Percentiles rank a stretch among this genome's conserved stretches.
Conservation (phyloP, 2,113 vertebrate species). For the Cranoglanis bouderius region DNA sequence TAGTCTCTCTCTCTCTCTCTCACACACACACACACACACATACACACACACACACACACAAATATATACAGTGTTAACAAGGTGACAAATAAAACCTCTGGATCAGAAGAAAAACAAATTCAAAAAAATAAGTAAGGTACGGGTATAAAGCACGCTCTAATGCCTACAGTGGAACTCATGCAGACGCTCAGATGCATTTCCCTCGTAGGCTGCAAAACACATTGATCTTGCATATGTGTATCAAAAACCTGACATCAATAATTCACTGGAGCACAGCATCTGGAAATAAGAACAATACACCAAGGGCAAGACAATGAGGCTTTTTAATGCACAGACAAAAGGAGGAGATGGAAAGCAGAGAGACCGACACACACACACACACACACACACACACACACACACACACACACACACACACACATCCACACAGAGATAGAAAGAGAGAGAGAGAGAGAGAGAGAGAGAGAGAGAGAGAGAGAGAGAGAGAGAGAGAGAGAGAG, state of each 20-base stretch:
- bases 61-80: slow-evolving; percentile 24
- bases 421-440: no score
- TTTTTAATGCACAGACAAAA: slow-evolving; percentile 34
- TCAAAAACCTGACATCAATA: slow-evolving; percentile 45
- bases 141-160: slow-evolving; percentile 8
- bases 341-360: slow-evolving; percentile 17
- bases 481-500: slow-evolving; percentile 30
- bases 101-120: slow-evolving; percentile 4
- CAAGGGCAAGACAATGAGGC: slow-evolving; percentile 33
- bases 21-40: slow-evolving; percentile 5
- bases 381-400: background rate
- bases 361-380: slow-evolving; percentile 45
- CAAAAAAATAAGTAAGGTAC: slow-evolving; percentile 16
- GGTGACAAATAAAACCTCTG: slow-evolving; percentile 13
- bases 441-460: no score
- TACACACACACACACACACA: slow-evolving; percentile 3
- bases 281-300: slow-evolving; percentile 50
- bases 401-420: no score
- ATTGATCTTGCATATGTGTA: slow-evolving; percentile 45
- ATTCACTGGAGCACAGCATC: slow-evolving; percentile 45
- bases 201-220: slow-evolving; percentile 13
- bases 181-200: slow-evolving; percentile 12
- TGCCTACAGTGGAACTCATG: background rate
- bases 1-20: background rate
- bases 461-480: no score